Evolutionary conservation across 2,113 vertebrate genomes (phyloP), one percentile per base, ranked within the genome.

Genomic region (Barbus barbus): DNA sequence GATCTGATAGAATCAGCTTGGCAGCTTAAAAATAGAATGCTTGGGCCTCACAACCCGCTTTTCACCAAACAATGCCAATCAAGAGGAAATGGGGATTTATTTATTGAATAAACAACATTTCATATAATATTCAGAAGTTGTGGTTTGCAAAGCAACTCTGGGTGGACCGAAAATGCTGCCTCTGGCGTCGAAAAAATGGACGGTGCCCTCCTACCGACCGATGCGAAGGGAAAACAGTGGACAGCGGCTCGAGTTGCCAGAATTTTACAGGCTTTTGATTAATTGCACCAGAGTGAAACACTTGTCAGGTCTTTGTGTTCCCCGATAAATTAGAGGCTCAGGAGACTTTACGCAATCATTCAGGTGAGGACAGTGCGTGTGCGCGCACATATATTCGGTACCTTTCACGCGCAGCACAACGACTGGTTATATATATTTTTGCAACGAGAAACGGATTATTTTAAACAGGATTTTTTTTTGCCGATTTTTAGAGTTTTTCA

Each of bases 301-400:
- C 87, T 87, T 90, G 90, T 89, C 91, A 88, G 83, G 85, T 87
- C 88, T 84, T 88, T 89, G 91, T 90, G 91, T 80, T 90, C 12
- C 84, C 91, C 91, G 90, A 91, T 94, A 94, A 93, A 93, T 92
- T 83, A 93, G 84, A 85, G 87, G 86, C 93, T 92, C 91, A 63
- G 46, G 93, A 91, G 92, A 92, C 88, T 85, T 88, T 87, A 88
- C 81, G 91, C 91, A 83, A 91, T 89, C 93, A 92, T 85, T 90
- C 89, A 90, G 91, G 90, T 92, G 88, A 89, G 91, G 41, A 87
- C 83, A 86, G 88, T 88, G 88, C 87, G 87, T 67, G 87, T 82
- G 84, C 16, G 75, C 73, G 12, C 84, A 85, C 69, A 86, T 85
- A 38, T 82, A 41, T 56, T 85, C 87, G 86, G n/a, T 88, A 89